Evolutionary conservation across 2,797 vertebrate species (phyloP).

Genomic region (Hydrophis major): DNA sequence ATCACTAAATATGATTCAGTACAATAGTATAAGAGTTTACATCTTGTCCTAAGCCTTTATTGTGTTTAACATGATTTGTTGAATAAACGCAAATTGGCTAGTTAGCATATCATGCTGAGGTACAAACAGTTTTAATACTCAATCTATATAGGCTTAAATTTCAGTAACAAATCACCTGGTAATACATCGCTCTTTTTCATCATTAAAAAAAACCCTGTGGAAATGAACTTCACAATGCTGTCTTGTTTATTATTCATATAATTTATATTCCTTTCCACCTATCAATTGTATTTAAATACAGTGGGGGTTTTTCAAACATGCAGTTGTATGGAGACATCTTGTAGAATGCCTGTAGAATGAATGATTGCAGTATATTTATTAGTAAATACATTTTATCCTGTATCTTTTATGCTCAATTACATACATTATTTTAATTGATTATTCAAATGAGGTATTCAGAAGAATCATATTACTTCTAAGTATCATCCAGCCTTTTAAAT

Average conservation of each 20-base stretch:
- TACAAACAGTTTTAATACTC: neutral
- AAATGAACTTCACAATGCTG: neutral
- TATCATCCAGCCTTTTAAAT: neutral
- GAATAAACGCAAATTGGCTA: neutral
- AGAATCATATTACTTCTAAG: neutral
- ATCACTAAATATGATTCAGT: too few relatives aligned
- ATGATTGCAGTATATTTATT: neutral
- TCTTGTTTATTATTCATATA: neutral
- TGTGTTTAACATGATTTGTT: neutral
- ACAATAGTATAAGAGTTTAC: neutral
- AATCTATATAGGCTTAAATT: neutral
- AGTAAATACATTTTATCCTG: neutral
- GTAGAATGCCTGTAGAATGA: neutral
- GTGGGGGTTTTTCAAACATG: neutral
- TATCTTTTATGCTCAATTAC: neutral
- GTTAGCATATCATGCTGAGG: neutral
- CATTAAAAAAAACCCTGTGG: neutral
- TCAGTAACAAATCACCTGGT: neutral
- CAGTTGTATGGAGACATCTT: neutral
- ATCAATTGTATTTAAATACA: neutral
- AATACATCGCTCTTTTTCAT: neutral
- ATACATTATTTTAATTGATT: neutral
- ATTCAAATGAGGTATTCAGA: neutral
- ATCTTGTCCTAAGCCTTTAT: neutral
- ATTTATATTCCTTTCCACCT: neutral